phyloP scores from a whole-genome alignment of 2,113 vertebrate genomes.

The Platichthys stellatus region DNA sequence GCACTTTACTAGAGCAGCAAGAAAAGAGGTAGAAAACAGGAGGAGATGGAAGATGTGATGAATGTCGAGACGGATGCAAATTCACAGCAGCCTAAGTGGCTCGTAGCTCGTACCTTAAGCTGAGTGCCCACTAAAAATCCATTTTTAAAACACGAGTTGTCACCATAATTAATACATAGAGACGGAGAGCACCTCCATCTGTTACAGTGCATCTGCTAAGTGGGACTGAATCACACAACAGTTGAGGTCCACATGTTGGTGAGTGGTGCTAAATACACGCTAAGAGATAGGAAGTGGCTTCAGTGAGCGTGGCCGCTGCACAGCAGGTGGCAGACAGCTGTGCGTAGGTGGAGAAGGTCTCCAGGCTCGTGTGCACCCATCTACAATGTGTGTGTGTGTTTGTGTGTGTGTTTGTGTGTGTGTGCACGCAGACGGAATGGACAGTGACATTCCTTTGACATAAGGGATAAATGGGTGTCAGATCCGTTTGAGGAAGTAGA shows the following conservation, averaged over 20 bases:
- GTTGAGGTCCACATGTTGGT: slow-evolving; percentile 19
- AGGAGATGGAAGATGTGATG: slow-evolving; percentile 8
- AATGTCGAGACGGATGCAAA: slow-evolving; percentile 35
- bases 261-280: slow-evolving; percentile 43
- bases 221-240: slow-evolving; percentile 10
- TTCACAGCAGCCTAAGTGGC: slow-evolving; percentile 20
- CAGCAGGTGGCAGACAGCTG: slow-evolving; percentile 75
- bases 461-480: slow-evolving; percentile 52
- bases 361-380: slow-evolving; percentile 10
- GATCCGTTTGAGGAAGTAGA: slow-evolving; percentile 12
- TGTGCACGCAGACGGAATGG: slow-evolving; percentile 1
- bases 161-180: slow-evolving; percentile 61
- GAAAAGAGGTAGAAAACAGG: slow-evolving; percentile 9
- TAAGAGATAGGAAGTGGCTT: slow-evolving; percentile 54
- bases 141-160: slow-evolving; percentile 46
- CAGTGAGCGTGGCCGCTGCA: slow-evolving; percentile 25
- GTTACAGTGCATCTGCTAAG: slow-evolving; percentile 38
- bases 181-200: slow-evolving; percentile 41
- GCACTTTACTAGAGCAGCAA: slow-evolving; percentile 13
- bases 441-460: slow-evolving; percentile 45
- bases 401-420: slow-evolving; percentile 16
- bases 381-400: background rate
- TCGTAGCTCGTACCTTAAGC: slow-evolving; percentile 9
- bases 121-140: slow-evolving; percentile 30
- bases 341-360: slow-evolving; percentile 56